A percentile compares a stretch with the other conserved stretches of the same genome.
These are phyloP conservation scores for Propithecus deckenii DNA, from an alignment of 2,797 vertebrate genomes.

Conservation along the genomic window DNA sequence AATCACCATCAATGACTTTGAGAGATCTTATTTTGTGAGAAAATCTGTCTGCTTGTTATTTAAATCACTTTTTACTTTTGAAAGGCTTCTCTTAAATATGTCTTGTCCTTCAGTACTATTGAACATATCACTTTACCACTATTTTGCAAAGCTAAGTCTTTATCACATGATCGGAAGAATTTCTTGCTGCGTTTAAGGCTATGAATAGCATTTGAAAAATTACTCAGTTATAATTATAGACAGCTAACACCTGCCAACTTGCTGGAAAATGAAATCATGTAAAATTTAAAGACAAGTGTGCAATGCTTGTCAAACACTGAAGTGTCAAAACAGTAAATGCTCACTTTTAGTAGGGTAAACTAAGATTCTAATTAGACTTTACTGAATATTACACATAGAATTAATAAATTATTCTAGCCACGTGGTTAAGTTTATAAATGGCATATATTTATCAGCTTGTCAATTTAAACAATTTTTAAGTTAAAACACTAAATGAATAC, in stretches of 20 bases:
- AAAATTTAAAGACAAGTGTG: conserved; percentile 72
- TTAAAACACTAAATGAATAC: conserved; percentile 50
- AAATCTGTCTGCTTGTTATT: conserved; percentile 1
- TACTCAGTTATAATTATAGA: conserved; percentile 81
- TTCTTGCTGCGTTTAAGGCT: conserved; percentile 77
- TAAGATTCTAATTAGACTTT: conserved; percentile 62
- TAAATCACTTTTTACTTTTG: conserved; percentile 46
- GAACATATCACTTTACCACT: conserved; percentile 54
- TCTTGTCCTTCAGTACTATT: conserved; percentile 15
- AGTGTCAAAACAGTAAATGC: conserved; percentile 62
- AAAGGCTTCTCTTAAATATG: conserved; percentile 38
- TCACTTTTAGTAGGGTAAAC: conserved; percentile 52
- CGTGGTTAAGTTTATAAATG: neutral
- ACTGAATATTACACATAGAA: conserved; percentile 39
- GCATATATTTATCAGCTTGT: conserved; percentile 11
- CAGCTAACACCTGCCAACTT: conserved; percentile 77
- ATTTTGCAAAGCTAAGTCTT: conserved; percentile 68
- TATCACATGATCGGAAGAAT: conserved; percentile 77
- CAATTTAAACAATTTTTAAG: conserved; percentile 50
- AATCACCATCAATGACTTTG: neutral
- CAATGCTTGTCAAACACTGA: conserved; percentile 57
- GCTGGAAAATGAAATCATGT: conserved; percentile 79
- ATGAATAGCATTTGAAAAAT: conserved; percentile 81
- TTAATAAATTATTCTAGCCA: conserved; percentile 23
- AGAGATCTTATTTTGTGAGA: conserved; percentile 37